Conservation (phyloP, 1,140 invertebrate genomes). For the Euwallacea fornicatus region DNA sequence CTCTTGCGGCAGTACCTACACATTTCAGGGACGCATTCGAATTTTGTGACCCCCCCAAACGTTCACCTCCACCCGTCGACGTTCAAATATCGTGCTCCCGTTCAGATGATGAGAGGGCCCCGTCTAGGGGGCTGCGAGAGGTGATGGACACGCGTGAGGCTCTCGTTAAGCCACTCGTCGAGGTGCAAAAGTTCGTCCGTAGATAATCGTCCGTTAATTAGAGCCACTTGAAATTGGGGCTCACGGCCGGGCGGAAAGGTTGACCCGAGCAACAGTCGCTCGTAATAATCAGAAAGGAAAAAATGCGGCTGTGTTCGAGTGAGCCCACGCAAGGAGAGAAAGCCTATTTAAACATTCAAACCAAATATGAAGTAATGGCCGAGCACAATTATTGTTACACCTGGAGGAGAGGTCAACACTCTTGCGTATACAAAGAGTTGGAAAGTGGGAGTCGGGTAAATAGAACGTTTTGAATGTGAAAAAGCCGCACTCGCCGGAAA, state of each 20-base stretch:
- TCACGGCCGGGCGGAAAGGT: no score
- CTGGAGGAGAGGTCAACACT: slow-evolving; percentile 26
- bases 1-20: slow-evolving; percentile 4
- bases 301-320: neutral
- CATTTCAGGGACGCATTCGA: slow-evolving; percentile 24
- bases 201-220: slow-evolving; percentile 35
- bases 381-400: slow-evolving; percentile 23
- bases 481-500: slow-evolving; percentile 17
- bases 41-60: neutral
- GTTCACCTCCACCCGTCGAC: no score
- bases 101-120: no score
- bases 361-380: slow-evolving; percentile 22
- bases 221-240: slow-evolving; percentile 13
- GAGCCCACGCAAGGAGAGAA: slow-evolving; percentile 15
- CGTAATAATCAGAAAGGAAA: neutral
- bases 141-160: neutral
- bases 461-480: slow-evolving; percentile 21
- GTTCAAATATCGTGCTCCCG: no score
- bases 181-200: slow-evolving; percentile 29
- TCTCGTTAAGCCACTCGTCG: slow-evolving; percentile 19
- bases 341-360: slow-evolving; percentile 16
- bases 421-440: neutral
- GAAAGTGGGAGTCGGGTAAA: slow-evolving; percentile 26
- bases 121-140: no score
- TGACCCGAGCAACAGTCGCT: no score